Evolutionary conservation across 2,113 vertebrate genomes (phyloP).

Genomic region (Boulengeromyrus knoepffleri): DNA sequence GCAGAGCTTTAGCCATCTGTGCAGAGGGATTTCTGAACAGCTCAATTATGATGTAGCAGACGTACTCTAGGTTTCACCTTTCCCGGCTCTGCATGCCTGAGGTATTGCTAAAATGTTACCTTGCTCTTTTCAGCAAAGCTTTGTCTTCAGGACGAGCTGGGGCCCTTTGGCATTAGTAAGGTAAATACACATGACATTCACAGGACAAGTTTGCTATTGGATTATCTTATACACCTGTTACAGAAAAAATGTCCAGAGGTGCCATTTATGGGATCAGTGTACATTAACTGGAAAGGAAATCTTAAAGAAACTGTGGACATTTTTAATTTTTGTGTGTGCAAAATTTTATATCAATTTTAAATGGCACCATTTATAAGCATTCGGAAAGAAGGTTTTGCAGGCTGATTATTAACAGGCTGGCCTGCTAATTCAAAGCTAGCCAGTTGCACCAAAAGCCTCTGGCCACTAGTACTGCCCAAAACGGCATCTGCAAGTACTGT

Average conservation of each 20-base stretch:
- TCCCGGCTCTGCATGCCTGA: neutral
- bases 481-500: neutral
- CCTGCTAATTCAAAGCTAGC: neutral
- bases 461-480: neutral
- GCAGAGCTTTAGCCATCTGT: neutral
- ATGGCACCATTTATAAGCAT: neutral
- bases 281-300: neutral
- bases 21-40: neutral
- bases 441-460: neutral
- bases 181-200: neutral
- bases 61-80: neutral
- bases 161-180: neutral
- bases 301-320: neutral
- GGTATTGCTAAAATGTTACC: neutral
- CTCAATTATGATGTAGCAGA: neutral
- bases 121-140: neutral
- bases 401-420: neutral
- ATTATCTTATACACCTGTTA: neutral
- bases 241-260: neutral
- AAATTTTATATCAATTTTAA: neutral
- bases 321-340: neutral
- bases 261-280: neutral
- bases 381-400: neutral
- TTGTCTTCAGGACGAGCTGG: neutral
- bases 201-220: neutral